Evolutionary conservation across 2,888 invertebrate genomes (phyloP).

Genomic region (Diaphora mendica): DNA sequence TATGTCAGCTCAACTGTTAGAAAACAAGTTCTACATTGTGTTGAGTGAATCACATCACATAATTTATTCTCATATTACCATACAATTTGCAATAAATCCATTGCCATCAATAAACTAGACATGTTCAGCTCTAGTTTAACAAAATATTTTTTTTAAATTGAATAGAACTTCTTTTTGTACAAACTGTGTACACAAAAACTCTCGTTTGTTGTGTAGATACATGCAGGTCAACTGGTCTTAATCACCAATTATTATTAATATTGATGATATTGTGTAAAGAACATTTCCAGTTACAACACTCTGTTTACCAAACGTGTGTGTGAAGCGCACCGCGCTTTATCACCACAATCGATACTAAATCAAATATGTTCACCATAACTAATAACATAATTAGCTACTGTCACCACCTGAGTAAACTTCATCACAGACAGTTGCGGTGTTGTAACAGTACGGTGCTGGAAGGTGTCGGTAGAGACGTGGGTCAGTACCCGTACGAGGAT

Average conservation of each 20-base stretch:
- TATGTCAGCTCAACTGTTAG: too few relatives aligned
- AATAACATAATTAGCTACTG: neutral
- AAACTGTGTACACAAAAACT: neutral
- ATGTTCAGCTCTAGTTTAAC: neutral
- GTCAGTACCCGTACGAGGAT: neutral
- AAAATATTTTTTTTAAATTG: neutral
- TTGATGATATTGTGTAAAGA: constrained; percentile 3
- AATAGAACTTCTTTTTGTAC: neutral
- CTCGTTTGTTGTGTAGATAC: neutral
- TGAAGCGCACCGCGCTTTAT: neutral
- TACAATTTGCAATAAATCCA: neutral
- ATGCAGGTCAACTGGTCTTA: neutral
- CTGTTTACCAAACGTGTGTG: neutral
- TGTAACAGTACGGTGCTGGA: neutral
- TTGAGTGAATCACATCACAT: neutral
- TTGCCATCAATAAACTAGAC: neutral
- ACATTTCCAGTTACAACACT: constrained; percentile 8
- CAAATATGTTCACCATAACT: neutral
- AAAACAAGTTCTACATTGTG: neutral
- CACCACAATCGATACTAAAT: neutral
- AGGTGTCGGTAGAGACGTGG: constrained; percentile 12
- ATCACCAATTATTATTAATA: constrained; percentile 14
- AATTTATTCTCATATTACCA: neutral
- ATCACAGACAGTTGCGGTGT: neutral
- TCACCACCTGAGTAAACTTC: neutral